Conservation (phyloP, 1,140 invertebrate species). For the Zaprionus taronus region DNA sequence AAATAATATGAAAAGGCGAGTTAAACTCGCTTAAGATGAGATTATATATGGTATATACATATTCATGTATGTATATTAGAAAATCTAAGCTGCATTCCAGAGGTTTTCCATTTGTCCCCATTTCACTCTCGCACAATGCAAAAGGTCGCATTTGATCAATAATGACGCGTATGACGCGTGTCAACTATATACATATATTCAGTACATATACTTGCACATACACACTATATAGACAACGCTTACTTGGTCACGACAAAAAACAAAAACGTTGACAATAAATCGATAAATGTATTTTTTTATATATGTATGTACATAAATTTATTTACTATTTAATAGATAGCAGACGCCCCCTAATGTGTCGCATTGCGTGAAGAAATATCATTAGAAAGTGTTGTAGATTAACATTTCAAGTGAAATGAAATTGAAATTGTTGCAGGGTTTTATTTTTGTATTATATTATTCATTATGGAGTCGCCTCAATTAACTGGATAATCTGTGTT, state of each 20-base stretch:
- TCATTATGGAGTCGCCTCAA: background rate
- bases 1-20: conserved; percentile 46
- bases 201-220: background rate
- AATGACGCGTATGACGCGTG: conserved; percentile 8
- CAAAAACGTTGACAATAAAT: conserved; percentile 21
- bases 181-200: conserved; percentile 6
- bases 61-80: background rate
- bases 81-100: conserved; percentile 4
- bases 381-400: conserved; percentile 11
- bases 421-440: background rate
- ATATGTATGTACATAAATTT: conserved; percentile 3
- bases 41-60: too few relatives aligned
- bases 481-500: background rate
- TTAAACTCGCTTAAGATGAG: conserved; percentile 1
- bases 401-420: conserved; percentile 2
- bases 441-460: background rate
- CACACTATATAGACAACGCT: background rate
- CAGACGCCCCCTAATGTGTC: conserved; percentile 19
- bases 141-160: conserved; percentile 24
- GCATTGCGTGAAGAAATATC: background rate
- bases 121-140: background rate
- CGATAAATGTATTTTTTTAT: conserved; percentile 6
- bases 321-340: background rate
- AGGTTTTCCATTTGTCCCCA: background rate
- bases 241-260: conserved; percentile 17